Conservation (phyloP, 2,888 invertebrate species). For the Ferdinandea cuprea region DNA sequence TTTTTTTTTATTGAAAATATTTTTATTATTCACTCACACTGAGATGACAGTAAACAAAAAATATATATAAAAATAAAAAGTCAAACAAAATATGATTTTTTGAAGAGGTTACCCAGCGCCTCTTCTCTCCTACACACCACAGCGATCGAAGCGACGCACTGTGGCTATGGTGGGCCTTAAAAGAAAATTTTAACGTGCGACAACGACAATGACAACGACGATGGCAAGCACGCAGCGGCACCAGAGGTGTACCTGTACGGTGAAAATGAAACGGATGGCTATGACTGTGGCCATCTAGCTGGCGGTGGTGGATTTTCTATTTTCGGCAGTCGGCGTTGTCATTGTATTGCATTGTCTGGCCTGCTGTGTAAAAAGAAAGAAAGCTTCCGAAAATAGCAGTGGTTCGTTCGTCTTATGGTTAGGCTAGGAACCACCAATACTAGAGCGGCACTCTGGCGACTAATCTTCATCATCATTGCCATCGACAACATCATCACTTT, state of each 20-base stretch:
- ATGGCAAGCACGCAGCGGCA: constrained; percentile 37
- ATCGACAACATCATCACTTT: constrained; percentile 69
- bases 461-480: constrained; percentile 53
- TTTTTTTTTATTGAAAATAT: constrained; percentile 21
- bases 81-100: constrained; percentile 23
- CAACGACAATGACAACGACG: no score
- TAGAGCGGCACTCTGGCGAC: constrained; percentile 14
- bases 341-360: constrained; percentile 34
- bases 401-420: constrained; percentile 40
- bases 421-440: constrained; percentile 58
- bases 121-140: constrained; percentile 31
- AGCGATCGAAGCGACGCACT: neutral
- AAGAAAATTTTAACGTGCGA: constrained; percentile 38
- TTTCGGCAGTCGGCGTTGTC: constrained; percentile 67
- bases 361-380: constrained; percentile 59
- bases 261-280: constrained; percentile 55
- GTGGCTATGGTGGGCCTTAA: constrained; percentile 5
- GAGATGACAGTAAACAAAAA: neutral
- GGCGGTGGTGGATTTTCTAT: constrained; percentile 66
- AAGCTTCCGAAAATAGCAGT: constrained; percentile 73
- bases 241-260: constrained; percentile 17
- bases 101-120: constrained; percentile 6
- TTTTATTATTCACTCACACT: constrained; percentile 12
- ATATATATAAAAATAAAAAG: constrained; percentile 7
- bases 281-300: constrained; percentile 2